Percentiles rank a stretch among this genome's conserved stretches.
Evolutionary conservation across 53 echinoderm and acorn worm species (phyloP).

Genomic region (Echinometra lucunter): DNA sequence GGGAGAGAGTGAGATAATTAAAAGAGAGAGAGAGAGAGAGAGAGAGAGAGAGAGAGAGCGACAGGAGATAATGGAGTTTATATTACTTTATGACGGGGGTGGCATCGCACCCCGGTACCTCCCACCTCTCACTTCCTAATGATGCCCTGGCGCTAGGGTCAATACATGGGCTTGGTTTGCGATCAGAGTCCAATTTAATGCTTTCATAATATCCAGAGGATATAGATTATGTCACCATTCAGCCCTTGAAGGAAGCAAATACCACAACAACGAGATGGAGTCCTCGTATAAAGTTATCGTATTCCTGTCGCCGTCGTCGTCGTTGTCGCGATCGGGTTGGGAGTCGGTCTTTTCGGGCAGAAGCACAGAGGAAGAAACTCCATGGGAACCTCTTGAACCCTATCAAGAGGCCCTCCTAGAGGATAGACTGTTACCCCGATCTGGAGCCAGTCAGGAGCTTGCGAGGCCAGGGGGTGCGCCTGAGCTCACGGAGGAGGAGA

Average conservation of each 20-base stretch:
- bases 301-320: neutral
- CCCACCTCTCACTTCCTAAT: neutral
- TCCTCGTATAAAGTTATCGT: neutral
- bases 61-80: too few species aligned
- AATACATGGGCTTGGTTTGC: neutral
- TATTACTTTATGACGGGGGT: constrained; percentile 19
- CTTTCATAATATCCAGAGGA: neutral
- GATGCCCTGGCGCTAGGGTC: neutral
- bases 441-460: constrained; percentile 70
- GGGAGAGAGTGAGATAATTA: neutral
- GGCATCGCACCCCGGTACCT: neutral
- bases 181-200: neutral
- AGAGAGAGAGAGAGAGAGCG: neutral
- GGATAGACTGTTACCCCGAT: constrained; percentile 88
- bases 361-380: neutral
- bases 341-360: neutral
- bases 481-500: constrained; percentile 68
- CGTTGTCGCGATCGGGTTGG: neutral
- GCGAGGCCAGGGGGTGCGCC: constrained; percentile 83
- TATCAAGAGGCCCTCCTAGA: constrained; percentile 5
- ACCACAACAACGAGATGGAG: neutral
- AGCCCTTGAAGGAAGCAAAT: neutral
- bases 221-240: neutral
- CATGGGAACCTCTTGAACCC: neutral
- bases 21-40: neutral